phyloP scores from a whole-genome alignment of 1,140 invertebrate genomes.

The Aphidius ervi region DNA sequence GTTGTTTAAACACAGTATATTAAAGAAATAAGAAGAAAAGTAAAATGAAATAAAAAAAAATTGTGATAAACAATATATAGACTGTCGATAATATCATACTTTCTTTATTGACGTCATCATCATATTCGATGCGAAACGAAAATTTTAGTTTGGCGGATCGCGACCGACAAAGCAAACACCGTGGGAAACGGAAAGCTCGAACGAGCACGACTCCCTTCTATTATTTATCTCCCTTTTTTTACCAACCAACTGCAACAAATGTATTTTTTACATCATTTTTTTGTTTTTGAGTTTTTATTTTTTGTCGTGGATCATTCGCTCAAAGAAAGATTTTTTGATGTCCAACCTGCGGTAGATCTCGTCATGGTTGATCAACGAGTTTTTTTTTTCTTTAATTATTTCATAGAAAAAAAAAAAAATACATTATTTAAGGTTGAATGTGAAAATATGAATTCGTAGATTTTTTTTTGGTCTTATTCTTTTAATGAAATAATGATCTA shows the following conservation, averaged over 20 bases:
- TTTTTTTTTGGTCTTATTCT: background rate
- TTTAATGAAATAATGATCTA: slow-evolving; percentile 3
- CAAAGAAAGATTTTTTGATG: slow-evolving; percentile 5
- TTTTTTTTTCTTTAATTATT: slow-evolving; percentile 9
- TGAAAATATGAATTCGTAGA: background rate
- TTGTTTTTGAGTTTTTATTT: slow-evolving; percentile 6
- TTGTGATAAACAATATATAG: background rate
- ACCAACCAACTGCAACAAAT: background rate
- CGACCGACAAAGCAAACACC: slow-evolving; percentile 46
- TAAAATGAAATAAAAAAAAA: slow-evolving; percentile 1
- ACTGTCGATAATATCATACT: background rate
- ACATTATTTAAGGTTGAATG: background rate
- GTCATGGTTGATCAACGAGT: background rate
- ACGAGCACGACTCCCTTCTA: slow-evolving; percentile 29
- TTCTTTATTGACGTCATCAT: background rate
- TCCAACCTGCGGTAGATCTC: slow-evolving; percentile 13
- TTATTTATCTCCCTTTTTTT: slow-evolving; percentile 17
- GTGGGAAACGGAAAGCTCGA: slow-evolving; percentile 45
- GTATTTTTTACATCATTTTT: slow-evolving; percentile 1
- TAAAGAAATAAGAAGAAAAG: background rate
- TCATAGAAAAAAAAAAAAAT: background rate
- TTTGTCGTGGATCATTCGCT: background rate
- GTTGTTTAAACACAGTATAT: too few relatives aligned
- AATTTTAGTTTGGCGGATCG: slow-evolving; percentile 28
- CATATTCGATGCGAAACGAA: slow-evolving; percentile 27